Percentiles rank a stretch among this genome's conserved stretches.
Conservation (phyloP, 2,888 invertebrate species). For the Strigamia transsilvanica region DNA sequence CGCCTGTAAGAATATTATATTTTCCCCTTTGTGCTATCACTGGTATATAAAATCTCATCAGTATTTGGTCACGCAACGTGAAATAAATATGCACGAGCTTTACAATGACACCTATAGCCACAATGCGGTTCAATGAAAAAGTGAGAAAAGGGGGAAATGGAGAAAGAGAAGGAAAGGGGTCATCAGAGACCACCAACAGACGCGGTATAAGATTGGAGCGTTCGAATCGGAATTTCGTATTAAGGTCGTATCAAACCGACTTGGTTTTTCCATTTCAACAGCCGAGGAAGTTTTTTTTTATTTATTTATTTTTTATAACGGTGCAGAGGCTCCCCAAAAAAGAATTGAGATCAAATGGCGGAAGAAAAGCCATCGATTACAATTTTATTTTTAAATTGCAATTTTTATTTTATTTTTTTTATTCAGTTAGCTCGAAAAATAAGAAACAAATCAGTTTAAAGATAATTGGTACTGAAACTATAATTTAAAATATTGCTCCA, state of each 20-base stretch:
- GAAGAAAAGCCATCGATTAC: constrained; percentile 22
- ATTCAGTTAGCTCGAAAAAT: not conserved
- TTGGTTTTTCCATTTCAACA: constrained; percentile 40
- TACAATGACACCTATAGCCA: constrained; percentile 27
- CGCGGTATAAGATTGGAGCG: constrained; percentile 34
- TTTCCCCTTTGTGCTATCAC: constrained; percentile 31
- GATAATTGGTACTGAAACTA: not conserved
- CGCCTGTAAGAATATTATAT: constrained; percentile 33
- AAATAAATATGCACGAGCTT: constrained; percentile 43
- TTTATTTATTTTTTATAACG: not conserved
- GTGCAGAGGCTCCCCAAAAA: constrained; percentile 1
- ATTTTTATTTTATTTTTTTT: not conserved
- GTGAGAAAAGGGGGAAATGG: constrained; percentile 38
- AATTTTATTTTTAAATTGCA: constrained; percentile 5
- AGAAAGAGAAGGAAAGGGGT: constrained; percentile 35
- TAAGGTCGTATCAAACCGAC: constrained; percentile 25
- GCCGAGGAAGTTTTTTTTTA: not conserved
- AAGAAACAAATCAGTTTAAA: not conserved
- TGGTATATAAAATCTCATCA: constrained; percentile 28
- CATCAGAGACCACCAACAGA: constrained; percentile 41
- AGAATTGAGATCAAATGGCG: constrained; percentile 21
- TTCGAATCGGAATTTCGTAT: constrained; percentile 42
- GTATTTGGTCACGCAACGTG: constrained; percentile 41
- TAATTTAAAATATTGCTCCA: not conserved
- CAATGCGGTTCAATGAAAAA: constrained; percentile 33